Evolutionary conservation across 2,113 vertebrate genomes (phyloP), one percentile per base, ranked within the genome.

Genomic region (Percopsis transmontana): DNA sequence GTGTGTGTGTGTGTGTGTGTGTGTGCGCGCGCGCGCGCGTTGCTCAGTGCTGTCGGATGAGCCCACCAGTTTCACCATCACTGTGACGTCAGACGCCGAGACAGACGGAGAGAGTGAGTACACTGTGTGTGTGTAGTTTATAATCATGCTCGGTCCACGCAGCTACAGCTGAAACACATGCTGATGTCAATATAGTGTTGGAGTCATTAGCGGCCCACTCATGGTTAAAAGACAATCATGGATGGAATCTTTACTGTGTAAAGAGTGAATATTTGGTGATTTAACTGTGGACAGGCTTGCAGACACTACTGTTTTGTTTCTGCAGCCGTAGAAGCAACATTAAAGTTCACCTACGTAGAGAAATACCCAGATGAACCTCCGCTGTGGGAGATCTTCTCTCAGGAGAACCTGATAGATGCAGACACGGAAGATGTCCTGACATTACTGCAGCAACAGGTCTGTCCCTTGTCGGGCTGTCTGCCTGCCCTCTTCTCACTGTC

Each of bases 271-370:
- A n/a, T n/a, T n/a, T n/a, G n/a, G n/a, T n/a, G n/a, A n/a, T n/a
- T n/a, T n/a, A n/a, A n/a, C 40, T 12, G 12, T 5, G 40, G 12
- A 33, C 47, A 11, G n/a, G 0, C 20, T 51, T 18, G 19, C 2
- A 4, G 10, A 18, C 1, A 50, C 4, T 47, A 20, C 20, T 44
- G 50, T 56, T 80, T 2, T 92, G n/a, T 86, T 60, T 23, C 38
- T 33, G 23, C 82, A 99, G 97, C 88, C 75, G 94, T 96, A 41
- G 93, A 98, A 84, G 90, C 95, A 24, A 95, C 92, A 0, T 85
- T 99, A 59, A 98, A 98, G 89, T 99, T 99, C 90, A 98, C 95
- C 2, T 99, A 98, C 57, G 94, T 95, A 85, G 94, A 95, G 78
- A 95, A 92, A 40, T 99, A 99, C 53, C 97, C 97, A 3, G 97